Evolutionary conservation across 2,888 invertebrate genomes (phyloP), one percentile per base, ranked within the genome.

Genomic region (Drosophila quinaria): DNA sequence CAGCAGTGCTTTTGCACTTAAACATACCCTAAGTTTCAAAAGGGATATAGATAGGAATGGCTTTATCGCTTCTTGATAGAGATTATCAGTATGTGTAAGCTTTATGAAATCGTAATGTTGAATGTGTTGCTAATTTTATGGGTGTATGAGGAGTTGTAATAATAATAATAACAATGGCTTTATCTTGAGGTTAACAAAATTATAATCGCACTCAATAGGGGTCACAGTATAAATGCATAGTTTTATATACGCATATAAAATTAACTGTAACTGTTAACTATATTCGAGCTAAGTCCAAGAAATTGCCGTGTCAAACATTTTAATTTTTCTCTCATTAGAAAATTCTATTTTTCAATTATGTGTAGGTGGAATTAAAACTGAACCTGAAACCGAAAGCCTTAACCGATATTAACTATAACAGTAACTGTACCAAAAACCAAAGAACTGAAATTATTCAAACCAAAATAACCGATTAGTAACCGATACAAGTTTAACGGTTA

Each of bases 21-120:
- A 44, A 6, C 15, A 60, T 62, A 55, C 37, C 37, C 44, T 22
- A 22, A 37, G 19, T 31, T 49, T 47, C 6, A 25, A 51, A 51
- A n/a, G 37, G 4, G 8, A 35, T 25, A 25, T 6, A 25, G 35
- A 35, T 22, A 22, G 1, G 3, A 50, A 35, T 22, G 15, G 10
- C 52, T 10, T 39, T 11, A 41, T 29, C 39, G 29, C 25, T 52
- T 4, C 5, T 4, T 41, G 25, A 41, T 31, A 25, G 25, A 37
- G 10, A 37, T 5, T 33, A 19, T 19, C 31, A 42, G 11, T 0
- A n/a, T 35, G 35, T 35, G 13, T 25, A 35, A 35, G 35, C 4
- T 35, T 35, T 35, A 13, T 4, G 35, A 35, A 35, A 13, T 35
- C n/a, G 35, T 5, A 13, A 37, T 13, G 35, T 37, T n/a, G 13